A percentile compares a stretch with the other conserved stretches of the same genome.
These are phyloP conservation scores for Drosophila bocqueti DNA, from an alignment of 1,140 invertebrate species.

Conservation along the genomic window DNA sequence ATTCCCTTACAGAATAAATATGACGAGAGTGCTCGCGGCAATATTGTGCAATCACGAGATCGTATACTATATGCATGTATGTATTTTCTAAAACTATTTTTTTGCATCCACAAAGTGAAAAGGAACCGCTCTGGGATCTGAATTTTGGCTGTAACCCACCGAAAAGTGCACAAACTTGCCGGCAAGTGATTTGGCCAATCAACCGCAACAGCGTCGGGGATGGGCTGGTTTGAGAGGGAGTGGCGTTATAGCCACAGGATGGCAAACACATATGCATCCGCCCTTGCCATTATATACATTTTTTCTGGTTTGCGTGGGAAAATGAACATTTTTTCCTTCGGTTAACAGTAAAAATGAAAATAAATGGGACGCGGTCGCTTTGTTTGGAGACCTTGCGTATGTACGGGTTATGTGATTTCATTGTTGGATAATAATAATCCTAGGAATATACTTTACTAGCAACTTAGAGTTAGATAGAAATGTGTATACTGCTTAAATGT, in stretches of 20 bases:
- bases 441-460: background rate
- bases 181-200: slow-evolving; percentile 71
- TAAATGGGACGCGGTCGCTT: slow-evolving; percentile 47
- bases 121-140: slow-evolving; percentile 5
- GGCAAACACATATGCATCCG: slow-evolving; percentile 20
- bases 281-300: slow-evolving; percentile 34
- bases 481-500: background rate
- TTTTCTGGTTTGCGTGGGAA: slow-evolving; percentile 30
- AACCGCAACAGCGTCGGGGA: slow-evolving; percentile 49
- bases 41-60: slow-evolving; percentile 10
- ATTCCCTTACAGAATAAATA: background rate
- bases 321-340: slow-evolving; percentile 46
- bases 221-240: background rate
- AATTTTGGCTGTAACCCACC: slow-evolving; percentile 4
- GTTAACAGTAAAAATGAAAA: slow-evolving; percentile 60
- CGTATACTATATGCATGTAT: background rate
- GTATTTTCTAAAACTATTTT: slow-evolving; percentile 12
- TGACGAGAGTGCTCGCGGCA: background rate
- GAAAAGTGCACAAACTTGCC: slow-evolving; percentile 49
- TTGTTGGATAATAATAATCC: background rate
- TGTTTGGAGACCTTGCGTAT: slow-evolving; percentile 10
- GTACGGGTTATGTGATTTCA: slow-evolving; percentile 1
- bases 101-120: slow-evolving; percentile 17
- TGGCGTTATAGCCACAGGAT: slow-evolving; percentile 14
- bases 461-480: background rate